Conservation (phyloP, 2,888 invertebrate species). For the Zelleria hepariella region DNA sequence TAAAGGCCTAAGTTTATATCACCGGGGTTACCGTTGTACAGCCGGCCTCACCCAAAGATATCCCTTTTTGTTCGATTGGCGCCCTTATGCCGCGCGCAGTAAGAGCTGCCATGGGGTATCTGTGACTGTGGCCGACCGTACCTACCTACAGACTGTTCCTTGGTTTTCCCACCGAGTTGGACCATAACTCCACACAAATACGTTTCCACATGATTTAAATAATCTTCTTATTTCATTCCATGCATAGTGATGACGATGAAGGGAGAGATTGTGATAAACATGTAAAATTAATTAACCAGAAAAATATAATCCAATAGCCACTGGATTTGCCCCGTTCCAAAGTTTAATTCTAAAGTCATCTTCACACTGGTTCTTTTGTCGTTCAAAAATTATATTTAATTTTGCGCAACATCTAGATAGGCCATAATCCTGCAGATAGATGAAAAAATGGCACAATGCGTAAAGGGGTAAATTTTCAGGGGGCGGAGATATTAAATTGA, state of each 20-base stretch:
- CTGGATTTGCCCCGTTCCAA: conserved; percentile 23
- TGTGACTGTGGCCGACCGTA: no score
- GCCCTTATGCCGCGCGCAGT: no score
- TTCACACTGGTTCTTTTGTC: conserved; percentile 30
- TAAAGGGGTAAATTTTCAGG: conserved; percentile 38
- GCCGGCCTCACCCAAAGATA: no score
- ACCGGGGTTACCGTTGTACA: no score
- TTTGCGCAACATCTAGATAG: conserved; percentile 65
- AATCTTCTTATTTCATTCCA: not conserved
- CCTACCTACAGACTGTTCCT: no score
- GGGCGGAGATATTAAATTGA: conserved; percentile 66
- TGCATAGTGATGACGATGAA: not conserved
- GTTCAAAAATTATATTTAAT: conserved; percentile 53
- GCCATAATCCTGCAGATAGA: conserved; percentile 11
- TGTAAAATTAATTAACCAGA: conserved; percentile 24
- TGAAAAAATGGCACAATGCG: conserved; percentile 38
- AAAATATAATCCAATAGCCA: conserved; percentile 13
- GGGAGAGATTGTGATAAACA: not conserved
- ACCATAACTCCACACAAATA: no score
- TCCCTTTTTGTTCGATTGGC: no score
- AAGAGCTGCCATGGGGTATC: no score
- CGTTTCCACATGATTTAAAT: not conserved
- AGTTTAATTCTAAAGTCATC: conserved; percentile 29
- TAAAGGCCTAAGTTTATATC: no score
- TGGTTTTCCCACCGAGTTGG: no score